phyloP scores from a whole-genome alignment of 1,140 invertebrate genomes.

The Hylaeus anthracinus region DNA sequence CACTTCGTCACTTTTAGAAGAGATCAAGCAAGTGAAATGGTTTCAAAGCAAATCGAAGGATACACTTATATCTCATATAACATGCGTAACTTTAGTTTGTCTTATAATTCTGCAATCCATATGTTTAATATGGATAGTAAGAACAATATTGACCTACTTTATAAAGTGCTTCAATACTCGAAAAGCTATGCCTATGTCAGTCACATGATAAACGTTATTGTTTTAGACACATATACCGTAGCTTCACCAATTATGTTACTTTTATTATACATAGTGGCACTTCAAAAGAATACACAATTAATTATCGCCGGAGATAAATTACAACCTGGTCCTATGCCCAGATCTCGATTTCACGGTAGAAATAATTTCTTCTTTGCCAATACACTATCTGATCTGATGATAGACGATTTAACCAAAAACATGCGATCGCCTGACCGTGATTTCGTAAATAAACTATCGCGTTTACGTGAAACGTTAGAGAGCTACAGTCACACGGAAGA shows the following conservation, averaged over 20 bases:
- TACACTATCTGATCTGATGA: neutral
- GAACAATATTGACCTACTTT: neutral
- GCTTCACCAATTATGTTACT: neutral
- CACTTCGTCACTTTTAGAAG: neutral
- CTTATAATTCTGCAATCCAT: accelerated
- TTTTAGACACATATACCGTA: conserved; percentile 25
- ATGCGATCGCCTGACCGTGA: neutral
- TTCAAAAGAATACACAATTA: neutral
- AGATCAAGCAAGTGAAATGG: conserved; percentile 11
- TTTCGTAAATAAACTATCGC: neutral
- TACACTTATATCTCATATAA: conserved; percentile 13
- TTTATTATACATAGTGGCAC: conserved; percentile 12
- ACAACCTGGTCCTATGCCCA: neutral
- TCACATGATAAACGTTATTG: neutral
- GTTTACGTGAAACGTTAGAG: neutral
- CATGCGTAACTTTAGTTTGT: neutral
- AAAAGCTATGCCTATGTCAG: neutral
- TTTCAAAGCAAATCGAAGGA: neutral
- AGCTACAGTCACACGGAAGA: neutral
- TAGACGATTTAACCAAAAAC: neutral
- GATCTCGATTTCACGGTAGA: neutral
- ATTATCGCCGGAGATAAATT: neutral
- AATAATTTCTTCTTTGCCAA: neutral
- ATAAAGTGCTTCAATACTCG: neutral
- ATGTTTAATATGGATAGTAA: neutral